Conservation (phyloP, 1,140 invertebrate genomes). For the Drosophila busckii region DNA sequence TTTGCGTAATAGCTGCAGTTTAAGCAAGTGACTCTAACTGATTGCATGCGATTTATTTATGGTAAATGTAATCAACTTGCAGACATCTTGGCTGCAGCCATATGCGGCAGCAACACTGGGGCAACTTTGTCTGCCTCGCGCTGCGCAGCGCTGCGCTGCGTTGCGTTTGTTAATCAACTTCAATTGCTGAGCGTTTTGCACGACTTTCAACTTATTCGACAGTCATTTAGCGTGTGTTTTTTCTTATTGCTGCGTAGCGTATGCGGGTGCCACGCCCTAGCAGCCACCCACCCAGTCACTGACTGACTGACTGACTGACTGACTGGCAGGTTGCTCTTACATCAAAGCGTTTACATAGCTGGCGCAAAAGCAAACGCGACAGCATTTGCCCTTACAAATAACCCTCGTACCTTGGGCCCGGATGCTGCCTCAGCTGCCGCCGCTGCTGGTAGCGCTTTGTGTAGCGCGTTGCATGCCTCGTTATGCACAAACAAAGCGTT, state of each 20-base stretch:
- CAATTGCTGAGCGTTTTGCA: no score
- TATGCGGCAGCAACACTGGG: not conserved
- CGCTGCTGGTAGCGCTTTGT: slow-evolving; percentile 42
- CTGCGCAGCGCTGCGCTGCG: not conserved
- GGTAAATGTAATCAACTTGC: slow-evolving; percentile 6
- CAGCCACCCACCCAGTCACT: no score
- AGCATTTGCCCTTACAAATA: not conserved
- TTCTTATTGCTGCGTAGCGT: not conserved
- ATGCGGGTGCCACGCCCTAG: slow-evolving; percentile 17
- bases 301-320: no score
- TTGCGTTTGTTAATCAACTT: no score
- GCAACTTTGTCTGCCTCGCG: slow-evolving; percentile 10
- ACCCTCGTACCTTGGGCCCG: not conserved
- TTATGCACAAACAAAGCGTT: slow-evolving; percentile 71
- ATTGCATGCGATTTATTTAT: slow-evolving; percentile 9
- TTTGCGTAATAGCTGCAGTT: no score
- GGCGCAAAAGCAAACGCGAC: slow-evolving; percentile 10
- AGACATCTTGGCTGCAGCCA: no score
- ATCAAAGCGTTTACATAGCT: slow-evolving; percentile 6
- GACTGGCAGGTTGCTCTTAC: no score
- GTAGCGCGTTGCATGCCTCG: slow-evolving; percentile 62
- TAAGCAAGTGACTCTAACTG: no score
- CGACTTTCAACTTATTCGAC: no score
- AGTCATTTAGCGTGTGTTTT: no score
- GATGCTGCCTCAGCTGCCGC: not conserved